These are phyloP conservation scores for Linnaemya tessellans DNA, from an alignment of 2,888 invertebrate species.

Conservation along the genomic window DNA sequence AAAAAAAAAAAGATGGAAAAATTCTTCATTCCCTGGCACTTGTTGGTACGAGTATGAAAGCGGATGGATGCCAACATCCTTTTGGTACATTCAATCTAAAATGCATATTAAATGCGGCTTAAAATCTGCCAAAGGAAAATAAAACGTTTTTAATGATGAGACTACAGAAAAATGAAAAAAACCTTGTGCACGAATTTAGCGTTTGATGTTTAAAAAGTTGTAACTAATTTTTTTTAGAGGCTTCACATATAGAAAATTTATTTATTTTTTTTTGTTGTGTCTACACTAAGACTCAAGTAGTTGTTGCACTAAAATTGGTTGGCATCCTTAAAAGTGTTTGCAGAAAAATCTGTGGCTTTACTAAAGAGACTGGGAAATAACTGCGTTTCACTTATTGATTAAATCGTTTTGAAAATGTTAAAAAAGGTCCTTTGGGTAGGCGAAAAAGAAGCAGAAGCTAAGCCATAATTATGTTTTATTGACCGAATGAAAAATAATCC, in stretches of 20 bases:
- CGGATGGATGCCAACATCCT: slow-evolving; percentile 54
- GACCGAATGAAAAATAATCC: too few species aligned
- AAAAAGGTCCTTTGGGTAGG: too few species aligned
- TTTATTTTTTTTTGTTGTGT: too few species aligned
- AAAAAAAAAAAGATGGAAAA: background rate
- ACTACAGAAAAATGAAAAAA: slow-evolving; percentile 23
- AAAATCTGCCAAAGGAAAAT: slow-evolving; percentile 62
- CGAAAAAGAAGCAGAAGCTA: too few species aligned
- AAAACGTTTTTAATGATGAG: slow-evolving; percentile 59
- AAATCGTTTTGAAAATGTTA: background rate
- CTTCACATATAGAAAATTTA: slow-evolving; percentile 3
- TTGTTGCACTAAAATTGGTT: slow-evolving; percentile 16
- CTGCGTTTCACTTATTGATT: background rate
- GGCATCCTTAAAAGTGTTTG: background rate
- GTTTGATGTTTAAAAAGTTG: slow-evolving; percentile 47
- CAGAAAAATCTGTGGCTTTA: background rate
- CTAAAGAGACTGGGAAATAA: background rate
- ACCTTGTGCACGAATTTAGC: slow-evolving; percentile 16
- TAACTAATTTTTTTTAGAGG: slow-evolving; percentile 8
- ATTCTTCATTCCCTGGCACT: slow-evolving; percentile 15
- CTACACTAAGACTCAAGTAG: slow-evolving; percentile 41
- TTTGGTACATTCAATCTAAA: slow-evolving; percentile 50
- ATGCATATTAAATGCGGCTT: slow-evolving; percentile 70
- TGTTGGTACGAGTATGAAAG: slow-evolving; percentile 12
- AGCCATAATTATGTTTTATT: too few species aligned